These are phyloP conservation scores for Lophotis ruficrista DNA, from an alignment of 2,113 vertebrate species.

Conservation along the genomic window DNA sequence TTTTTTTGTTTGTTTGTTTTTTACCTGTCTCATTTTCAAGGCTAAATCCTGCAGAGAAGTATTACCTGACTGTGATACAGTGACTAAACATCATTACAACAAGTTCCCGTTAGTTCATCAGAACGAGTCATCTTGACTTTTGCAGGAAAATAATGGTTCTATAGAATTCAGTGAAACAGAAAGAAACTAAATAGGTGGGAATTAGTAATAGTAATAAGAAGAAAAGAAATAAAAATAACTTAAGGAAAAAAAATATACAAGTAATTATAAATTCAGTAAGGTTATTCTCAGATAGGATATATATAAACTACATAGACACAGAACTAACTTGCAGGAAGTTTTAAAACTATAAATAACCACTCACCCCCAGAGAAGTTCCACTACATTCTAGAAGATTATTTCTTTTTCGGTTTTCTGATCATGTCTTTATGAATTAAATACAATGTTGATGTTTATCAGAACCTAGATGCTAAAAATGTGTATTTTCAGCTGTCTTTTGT, in stretches of 20 bases:
- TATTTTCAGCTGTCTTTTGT: not conserved
- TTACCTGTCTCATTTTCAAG: not conserved
- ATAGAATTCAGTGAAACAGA: not conserved
- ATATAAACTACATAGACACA: not conserved
- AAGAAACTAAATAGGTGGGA: not conserved
- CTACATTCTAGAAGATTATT: not conserved
- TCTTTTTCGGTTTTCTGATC: not conserved
- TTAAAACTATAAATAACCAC: not conserved
- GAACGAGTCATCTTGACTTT: not conserved
- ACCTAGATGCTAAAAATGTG: not conserved
- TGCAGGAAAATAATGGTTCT: not conserved
- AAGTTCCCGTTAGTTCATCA: not conserved
- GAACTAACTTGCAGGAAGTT: not conserved
- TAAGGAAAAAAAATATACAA: not conserved
- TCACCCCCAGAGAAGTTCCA: not conserved
- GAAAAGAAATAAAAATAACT: not conserved
- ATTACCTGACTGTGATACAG: not conserved
- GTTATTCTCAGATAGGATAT: not conserved
- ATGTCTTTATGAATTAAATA: not conserved
- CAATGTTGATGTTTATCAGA: not conserved
- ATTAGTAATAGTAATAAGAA: not conserved
- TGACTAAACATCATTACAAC: not conserved
- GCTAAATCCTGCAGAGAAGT: not conserved
- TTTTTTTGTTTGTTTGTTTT: not conserved
- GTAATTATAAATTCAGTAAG: not conserved